Evolutionary conservation across 1,140 invertebrate species (phyloP).

Genomic region (Drosophila bocki): DNA sequence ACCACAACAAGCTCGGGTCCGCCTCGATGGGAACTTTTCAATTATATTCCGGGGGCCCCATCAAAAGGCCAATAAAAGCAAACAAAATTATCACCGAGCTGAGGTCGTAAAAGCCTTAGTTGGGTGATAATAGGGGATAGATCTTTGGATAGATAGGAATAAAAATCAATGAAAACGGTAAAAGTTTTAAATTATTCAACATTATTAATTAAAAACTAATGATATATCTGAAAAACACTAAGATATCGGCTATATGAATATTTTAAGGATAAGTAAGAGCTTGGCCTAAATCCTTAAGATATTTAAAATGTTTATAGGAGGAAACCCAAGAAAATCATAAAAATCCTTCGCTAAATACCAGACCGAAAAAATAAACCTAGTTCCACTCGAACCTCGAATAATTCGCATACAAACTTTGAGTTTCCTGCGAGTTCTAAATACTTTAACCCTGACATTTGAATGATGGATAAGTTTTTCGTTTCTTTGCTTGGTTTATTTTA

Average conservation of each 20-base stretch:
- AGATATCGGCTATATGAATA: neutral
- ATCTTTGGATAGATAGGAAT: slow-evolving; percentile 9
- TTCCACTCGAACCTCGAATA: slow-evolving; percentile 6
- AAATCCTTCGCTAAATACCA: neutral
- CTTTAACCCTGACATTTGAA: slow-evolving; percentile 51
- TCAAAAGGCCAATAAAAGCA: slow-evolving; percentile 69
- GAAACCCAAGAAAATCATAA: neutral
- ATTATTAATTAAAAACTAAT: neutral
- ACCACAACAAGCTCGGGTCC: slow-evolving; percentile 50
- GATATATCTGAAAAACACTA: neutral
- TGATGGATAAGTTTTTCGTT: slow-evolving; percentile 58
- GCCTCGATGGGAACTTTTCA: slow-evolving; percentile 47
- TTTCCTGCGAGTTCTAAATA: slow-evolving; percentile 36
- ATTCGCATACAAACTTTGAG: slow-evolving; percentile 18
- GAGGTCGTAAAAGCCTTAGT: slow-evolving; percentile 26
- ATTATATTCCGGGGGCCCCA: slow-evolving; percentile 55
- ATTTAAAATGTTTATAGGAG: neutral
- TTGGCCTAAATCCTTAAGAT: neutral
- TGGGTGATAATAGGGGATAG: slow-evolving; percentile 36
- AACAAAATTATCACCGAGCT: slow-evolving; percentile 46
- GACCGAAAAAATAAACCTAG: neutral
- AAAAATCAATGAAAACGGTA: slow-evolving; percentile 14
- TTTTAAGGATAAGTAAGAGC: neutral
- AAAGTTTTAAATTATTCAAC: neutral
- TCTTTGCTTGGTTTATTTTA: slow-evolving; percentile 26